Evolutionary conservation across 2,113 vertebrate genomes (phyloP).

Genomic region (Ailuropoda melanoleuca): DNA sequence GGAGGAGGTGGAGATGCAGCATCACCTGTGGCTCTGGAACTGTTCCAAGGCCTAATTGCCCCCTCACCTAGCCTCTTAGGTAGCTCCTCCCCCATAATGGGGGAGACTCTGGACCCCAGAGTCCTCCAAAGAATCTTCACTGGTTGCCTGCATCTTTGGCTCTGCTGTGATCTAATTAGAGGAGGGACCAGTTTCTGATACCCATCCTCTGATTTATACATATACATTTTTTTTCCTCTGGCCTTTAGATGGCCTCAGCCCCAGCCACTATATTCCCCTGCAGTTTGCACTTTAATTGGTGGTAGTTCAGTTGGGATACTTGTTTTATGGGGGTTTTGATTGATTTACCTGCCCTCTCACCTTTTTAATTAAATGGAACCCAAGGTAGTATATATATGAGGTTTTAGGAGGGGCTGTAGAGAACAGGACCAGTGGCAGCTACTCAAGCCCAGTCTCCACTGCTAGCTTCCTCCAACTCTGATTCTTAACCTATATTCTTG

Average conservation of each 20-base stretch:
- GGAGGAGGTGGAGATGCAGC: not conserved
- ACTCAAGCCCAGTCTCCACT: conserved; percentile 41
- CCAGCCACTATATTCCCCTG: conserved; percentile 51
- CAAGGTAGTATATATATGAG: not conserved
- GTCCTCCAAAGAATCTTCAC: conserved; percentile 78
- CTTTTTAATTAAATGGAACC: conserved; percentile 64
- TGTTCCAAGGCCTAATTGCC: conserved; percentile 13
- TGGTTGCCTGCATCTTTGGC: conserved; percentile 74
- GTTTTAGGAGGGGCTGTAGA: conserved; percentile 33
- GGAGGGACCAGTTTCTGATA: conserved; percentile 69
- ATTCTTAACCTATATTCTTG: conserved; percentile 53
- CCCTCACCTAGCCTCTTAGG: conserved; percentile 46
- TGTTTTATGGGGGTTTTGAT: conserved; percentile 60
- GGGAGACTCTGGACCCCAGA: conserved; percentile 40
- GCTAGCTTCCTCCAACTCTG: conserved; percentile 53
- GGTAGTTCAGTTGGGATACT: conserved; percentile 43
- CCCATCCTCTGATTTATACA: conserved; percentile 69
- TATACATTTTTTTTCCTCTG: conserved; percentile 29
- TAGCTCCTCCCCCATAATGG: conserved; percentile 51
- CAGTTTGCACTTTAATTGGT: conserved; percentile 80
- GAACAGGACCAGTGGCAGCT: conserved; percentile 55
- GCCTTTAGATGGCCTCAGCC: conserved; percentile 60
- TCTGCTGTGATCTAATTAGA: conserved; percentile 72
- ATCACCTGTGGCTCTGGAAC: conserved; percentile 21
- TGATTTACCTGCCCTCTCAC: conserved; percentile 33